Evolutionary conservation across 2,888 invertebrate genomes (phyloP).

Genomic region (Phlogophora meticulosa): DNA sequence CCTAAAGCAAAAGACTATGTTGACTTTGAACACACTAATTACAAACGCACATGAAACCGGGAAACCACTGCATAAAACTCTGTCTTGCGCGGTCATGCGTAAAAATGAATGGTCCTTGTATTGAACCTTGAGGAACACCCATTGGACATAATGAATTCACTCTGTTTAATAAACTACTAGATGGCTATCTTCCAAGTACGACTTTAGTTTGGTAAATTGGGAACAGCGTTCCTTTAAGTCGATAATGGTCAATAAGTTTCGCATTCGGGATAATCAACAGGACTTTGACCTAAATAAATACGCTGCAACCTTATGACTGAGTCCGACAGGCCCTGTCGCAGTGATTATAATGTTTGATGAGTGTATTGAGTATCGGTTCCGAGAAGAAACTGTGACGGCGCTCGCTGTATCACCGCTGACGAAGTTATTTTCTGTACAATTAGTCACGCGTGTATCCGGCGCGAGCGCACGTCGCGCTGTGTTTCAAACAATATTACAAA

Average conservation of each 20-base stretch:
- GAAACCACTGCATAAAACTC: neutral
- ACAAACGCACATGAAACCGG: conserved; percentile 22
- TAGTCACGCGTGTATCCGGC: conserved; percentile 90
- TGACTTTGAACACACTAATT: conserved; percentile 24
- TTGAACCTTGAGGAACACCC: conserved; percentile 38
- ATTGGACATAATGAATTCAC: conserved; percentile 11
- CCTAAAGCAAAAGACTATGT: conserved; percentile 6
- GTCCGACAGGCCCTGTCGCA: conserved; percentile 6
- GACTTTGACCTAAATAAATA: conserved; percentile 45
- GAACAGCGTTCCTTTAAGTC: neutral
- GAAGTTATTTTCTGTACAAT: conserved; percentile 90
- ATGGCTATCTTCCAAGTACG: conserved; percentile 30
- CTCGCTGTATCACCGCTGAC: conserved; percentile 88
- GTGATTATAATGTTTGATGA: conserved; percentile 56
- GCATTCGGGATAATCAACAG: conserved; percentile 11
- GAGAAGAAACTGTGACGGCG: conserved; percentile 87
- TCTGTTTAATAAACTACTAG: neutral
- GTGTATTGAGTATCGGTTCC: conserved; percentile 82
- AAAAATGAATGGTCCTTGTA: conserved; percentile 6
- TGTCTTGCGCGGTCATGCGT: neutral
- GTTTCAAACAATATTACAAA: conserved; percentile 44
- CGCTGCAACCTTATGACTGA: neutral
- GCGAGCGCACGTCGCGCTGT: conserved; percentile 77
- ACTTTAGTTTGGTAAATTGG: conserved; percentile 4
- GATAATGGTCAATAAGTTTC: neutral